These are phyloP conservation scores for Drosophila rhopaloa DNA, from an alignment of 1,140 invertebrate species.

Conservation along the genomic window DNA sequence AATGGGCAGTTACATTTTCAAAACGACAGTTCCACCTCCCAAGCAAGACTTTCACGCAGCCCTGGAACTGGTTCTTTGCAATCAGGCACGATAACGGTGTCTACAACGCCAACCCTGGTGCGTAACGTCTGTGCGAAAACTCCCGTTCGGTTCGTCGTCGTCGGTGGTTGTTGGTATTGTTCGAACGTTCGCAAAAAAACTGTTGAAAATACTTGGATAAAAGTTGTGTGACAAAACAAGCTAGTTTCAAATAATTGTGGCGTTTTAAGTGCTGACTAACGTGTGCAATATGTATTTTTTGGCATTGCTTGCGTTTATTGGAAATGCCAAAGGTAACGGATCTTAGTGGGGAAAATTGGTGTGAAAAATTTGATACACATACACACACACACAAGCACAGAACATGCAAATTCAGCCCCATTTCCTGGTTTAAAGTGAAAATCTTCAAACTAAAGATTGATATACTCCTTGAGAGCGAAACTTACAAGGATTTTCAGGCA, in stretches of 20 bases:
- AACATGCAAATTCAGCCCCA: constrained; percentile 42
- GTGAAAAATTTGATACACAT: constrained; percentile 73
- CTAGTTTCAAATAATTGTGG: constrained; percentile 43
- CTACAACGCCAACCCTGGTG: constrained; percentile 6
- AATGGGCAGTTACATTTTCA: constrained; percentile 8
- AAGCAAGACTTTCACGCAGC: not conserved
- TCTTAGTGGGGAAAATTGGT: constrained; percentile 38
- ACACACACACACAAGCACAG: constrained; percentile 47
- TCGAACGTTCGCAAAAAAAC: constrained; percentile 75
- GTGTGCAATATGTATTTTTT: constrained; percentile 74
- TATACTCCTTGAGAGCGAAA: constrained; percentile 1
- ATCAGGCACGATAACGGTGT: not conserved
- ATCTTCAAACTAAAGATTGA: constrained; percentile 3
- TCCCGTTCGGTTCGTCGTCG: constrained; percentile 35
- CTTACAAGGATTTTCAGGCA: constrained; percentile 46
- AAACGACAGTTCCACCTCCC: not conserved
- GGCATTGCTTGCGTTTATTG: constrained; percentile 78
- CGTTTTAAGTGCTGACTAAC: constrained; percentile 46
- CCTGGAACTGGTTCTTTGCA: constrained; percentile 19
- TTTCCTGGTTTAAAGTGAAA: constrained; percentile 45
- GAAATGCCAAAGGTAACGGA: constrained; percentile 78
- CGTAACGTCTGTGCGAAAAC: constrained; percentile 24
- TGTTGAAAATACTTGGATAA: constrained; percentile 67
- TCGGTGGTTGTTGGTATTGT: constrained; percentile 70
- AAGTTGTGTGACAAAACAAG: constrained; percentile 38